Conservation (phyloP, 2,797 vertebrate species). For the Dipus sagitta region DNA sequence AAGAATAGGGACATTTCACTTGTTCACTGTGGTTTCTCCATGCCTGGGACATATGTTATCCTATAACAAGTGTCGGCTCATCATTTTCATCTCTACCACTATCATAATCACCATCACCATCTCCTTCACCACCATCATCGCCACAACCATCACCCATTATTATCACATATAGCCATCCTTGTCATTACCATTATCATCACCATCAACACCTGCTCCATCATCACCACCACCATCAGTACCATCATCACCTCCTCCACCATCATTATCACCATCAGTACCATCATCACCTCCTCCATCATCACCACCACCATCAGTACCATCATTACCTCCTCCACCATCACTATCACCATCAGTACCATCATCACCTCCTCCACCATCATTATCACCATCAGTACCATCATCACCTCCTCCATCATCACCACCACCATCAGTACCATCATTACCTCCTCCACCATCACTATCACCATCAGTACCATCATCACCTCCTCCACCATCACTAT, state of each 20-base stretch:
- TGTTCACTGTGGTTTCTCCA: neutral
- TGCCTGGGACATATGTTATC: neutral
- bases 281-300: rapidly evolving
- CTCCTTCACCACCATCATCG: rapidly evolving
- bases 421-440: rapidly evolving
- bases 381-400: too few species aligned
- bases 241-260: rapidly evolving
- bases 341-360: too few species aligned
- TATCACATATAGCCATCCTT: rapidly evolving
- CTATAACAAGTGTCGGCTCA: neutral
- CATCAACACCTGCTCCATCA: rapidly evolving
- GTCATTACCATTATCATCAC: rapidly evolving
- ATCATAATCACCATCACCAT: rapidly evolving
- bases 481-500: rapidly evolving
- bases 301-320: rapidly evolving
- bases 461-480: neutral
- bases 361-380: too few species aligned
- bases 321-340: rapidly evolving
- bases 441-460: rapidly evolving
- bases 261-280: too few species aligned
- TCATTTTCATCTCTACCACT: rapidly evolving
- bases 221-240: rapidly evolving
- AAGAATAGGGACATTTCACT: neutral
- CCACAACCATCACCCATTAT: rapidly evolving
- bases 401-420: rapidly evolving